Base-by-base conservation (phyloP, 1,140 invertebrate species). In the Rhagoletis zephyria region DNA sequence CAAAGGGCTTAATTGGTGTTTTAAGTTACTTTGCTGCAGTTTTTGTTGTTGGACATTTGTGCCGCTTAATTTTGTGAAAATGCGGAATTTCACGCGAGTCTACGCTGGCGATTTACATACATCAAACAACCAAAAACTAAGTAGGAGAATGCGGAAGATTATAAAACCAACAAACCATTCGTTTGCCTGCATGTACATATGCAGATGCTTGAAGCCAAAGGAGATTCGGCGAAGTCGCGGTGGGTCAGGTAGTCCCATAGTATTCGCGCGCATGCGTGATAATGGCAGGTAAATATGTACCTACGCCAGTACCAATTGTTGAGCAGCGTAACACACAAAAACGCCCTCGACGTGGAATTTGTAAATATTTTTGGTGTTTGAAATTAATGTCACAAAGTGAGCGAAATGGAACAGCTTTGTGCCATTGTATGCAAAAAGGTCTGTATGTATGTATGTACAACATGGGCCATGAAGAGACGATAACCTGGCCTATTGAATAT, bases 361-460 rank as follows among this genome's bases (percentile, higher is more conserved):
- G 74, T 59, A 56, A 81, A 81, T 56, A 59, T 81, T 81, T 81
- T 59, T 56, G 42, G 74, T 81, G 19, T 56, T 30, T n/a, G 7
- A 81, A 81, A 59, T 56, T 56, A 81, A 56, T 81, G 74, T 81
- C 74, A 67, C 64, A 81, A 81, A 51, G 61, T 63, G n/a, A 63
- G 16, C 16, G 6, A 14, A 45, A 48, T 45, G 42, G 42, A n/a
- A 45, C n/a, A 48, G 16, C 67, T 45, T 40, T 5, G 10, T 10
- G 51, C 10, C 51, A 56, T 56, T 56, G 51, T 56, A 7, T 5
- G 10, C 61, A 4, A 63, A 63, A 63, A 4, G 61, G 12, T 14
- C 4, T 63, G 12, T 9, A 63, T 63, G 61, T 14, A 63, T 63
- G 61, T 63, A 63, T 63, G 61, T n/a, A 30, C 30, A 30, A 30